These are phyloP conservation scores for Puma concolor DNA, from an alignment of 2,113 vertebrate genomes.

Conservation along the genomic window DNA sequence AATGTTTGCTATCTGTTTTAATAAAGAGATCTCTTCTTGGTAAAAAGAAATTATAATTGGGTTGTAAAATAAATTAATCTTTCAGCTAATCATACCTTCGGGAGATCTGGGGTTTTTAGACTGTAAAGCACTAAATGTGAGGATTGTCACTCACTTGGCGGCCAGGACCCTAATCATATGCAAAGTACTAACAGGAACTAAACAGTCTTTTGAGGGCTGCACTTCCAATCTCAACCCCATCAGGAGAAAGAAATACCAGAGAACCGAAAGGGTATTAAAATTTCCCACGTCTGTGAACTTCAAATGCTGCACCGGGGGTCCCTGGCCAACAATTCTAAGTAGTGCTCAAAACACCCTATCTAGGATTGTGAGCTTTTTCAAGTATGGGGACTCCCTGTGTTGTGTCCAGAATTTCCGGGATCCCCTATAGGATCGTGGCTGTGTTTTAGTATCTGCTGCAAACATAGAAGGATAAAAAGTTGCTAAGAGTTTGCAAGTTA, in stretches of 20 bases:
- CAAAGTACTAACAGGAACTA: not conserved
- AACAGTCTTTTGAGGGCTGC: not conserved
- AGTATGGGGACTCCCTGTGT: not conserved
- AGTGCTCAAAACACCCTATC: not conserved
- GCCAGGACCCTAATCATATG: not conserved
- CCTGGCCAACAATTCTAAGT: not conserved
- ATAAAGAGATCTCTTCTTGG: constrained; percentile 66
- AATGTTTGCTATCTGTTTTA: constrained; percentile 73
- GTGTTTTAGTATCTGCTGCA: not conserved
- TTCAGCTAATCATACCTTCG: constrained; percentile 66
- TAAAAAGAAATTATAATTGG: constrained; percentile 68
- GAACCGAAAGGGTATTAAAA: not conserved
- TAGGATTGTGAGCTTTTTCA: not conserved
- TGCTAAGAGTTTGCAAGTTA: not conserved
- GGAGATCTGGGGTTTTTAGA: constrained; percentile 51
- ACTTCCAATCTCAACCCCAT: not conserved
- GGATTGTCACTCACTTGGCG: not conserved
- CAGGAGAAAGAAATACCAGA: not conserved
- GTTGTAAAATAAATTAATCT: constrained; percentile 68
- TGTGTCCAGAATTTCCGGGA: not conserved
- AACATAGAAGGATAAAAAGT: not conserved
- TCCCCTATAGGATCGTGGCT: not conserved
- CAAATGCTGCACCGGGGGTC: not conserved
- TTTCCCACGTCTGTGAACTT: not conserved
- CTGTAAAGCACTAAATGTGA: constrained; percentile 2